Base-by-base conservation (phyloP, 2,797 vertebrate genomes). In the Australoheros facetus region DNA sequence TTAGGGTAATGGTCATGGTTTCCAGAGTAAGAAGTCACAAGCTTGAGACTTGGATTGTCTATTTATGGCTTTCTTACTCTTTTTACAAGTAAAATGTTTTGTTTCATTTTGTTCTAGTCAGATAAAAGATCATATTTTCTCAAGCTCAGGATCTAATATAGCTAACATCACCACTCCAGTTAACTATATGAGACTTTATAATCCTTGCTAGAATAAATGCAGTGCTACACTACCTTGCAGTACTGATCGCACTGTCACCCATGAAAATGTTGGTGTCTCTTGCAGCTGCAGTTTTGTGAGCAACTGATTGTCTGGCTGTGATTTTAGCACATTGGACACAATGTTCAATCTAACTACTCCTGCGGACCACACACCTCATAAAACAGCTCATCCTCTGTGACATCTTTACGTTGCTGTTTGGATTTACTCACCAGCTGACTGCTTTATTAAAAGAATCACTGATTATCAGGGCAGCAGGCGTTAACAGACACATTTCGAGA, bases 341-440 rank as follows among this genome's bases (percentile, higher is more conserved):
- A 69, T 51, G 17, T 11, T 51, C 64, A 69, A 51, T 69, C 64
- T 51, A 45, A 69, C 45, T 26, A n/a, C 26, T 69, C 16, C 26
- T 42, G 42, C 16, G 28, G 48, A 66, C 23, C 81, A 74, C 76
- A 59, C 32, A 42, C 37, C 57, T 56, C 73, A 70, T 87, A 89
- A 89, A 92, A 78, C 59, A 77, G 57, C 34, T 80, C 54, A 17
- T 34, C 71, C 62, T 75, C 58, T n/a, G 53, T 75, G 80, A 53
- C 45, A 69, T 11, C 45, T 69, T 69, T 69, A 69, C 45, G 51
- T n/a, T 3, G 1, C 64, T 69, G 64, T n/a, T 53, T 53, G 51
- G 64, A 53, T 69, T 69, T 69, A 69, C 45, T 69, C 26, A n/a
- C 64, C 1, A 3, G 2, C 45, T 69, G 45, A 69, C 64, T 30